These are phyloP conservation scores for Gonatopus flavifemur DNA, from an alignment of 1,140 invertebrate species.

Conservation along the genomic window DNA sequence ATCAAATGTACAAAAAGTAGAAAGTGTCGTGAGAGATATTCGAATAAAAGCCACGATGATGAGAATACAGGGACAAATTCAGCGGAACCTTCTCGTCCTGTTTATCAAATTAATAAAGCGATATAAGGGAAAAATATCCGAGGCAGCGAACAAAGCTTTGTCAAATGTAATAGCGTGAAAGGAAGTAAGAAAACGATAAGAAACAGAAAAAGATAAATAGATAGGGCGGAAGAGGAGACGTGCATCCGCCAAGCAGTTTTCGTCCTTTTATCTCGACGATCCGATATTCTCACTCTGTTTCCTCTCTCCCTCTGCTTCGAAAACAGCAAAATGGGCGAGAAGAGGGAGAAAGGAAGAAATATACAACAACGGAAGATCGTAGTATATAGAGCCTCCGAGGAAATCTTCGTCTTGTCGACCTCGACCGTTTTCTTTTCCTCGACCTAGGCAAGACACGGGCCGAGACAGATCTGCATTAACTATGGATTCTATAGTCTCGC, in stretches of 20 bases:
- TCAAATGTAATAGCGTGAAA: background rate
- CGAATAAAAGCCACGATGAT: too few species aligned
- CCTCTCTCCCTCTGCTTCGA: too few species aligned
- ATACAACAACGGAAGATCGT: too few species aligned
- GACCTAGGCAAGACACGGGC: constrained; percentile 20
- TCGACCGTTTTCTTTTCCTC: constrained; percentile 21
- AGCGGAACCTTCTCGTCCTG: too few species aligned
- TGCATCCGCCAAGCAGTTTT: constrained; percentile 5
- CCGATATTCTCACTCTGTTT: background rate
- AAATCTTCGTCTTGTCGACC: constrained; percentile 39
- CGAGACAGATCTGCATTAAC: constrained; percentile 38
- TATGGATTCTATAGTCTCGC: constrained; percentile 26
- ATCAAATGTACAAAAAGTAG: too few species aligned
- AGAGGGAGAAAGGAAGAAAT: too few species aligned
- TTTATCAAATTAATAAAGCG: too few species aligned
- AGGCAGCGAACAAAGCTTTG: too few species aligned
- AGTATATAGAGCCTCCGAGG: constrained; percentile 34
- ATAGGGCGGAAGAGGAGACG: constrained; percentile 6
- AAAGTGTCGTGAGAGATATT: too few species aligned
- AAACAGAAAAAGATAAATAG: constrained; percentile 11
- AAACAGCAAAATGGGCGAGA: constrained; percentile 17
- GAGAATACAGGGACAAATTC: too few species aligned
- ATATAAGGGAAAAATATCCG: too few species aligned
- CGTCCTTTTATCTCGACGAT: background rate
- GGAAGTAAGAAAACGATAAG: background rate